Conservation (phyloP, 2,888 invertebrate genomes). For the Acrobasis suavella region DNA sequence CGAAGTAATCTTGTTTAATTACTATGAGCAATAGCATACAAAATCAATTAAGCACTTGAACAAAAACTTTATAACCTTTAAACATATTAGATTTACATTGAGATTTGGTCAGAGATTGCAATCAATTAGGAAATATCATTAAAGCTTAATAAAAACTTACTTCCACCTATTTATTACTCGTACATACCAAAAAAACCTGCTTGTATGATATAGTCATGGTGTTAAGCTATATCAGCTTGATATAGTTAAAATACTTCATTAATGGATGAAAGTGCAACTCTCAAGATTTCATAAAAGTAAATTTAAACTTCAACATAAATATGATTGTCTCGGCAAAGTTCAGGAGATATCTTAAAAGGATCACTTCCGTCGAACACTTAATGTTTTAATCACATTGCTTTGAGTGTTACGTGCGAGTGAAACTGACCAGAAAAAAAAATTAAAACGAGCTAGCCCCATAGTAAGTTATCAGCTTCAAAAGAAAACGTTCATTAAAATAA, state of each 20-base stretch:
- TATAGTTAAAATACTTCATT: neutral
- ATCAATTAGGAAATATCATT: conserved; percentile 6
- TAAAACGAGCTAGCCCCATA: no score
- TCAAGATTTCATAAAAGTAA: neutral
- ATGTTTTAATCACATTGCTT: neutral
- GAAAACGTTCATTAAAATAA: no score
- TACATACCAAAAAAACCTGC: neutral
- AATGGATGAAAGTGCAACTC: neutral
- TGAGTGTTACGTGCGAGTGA: neutral
- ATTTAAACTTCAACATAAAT: neutral
- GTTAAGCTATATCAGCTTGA: neutral
- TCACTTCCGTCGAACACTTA: conserved; percentile 32
- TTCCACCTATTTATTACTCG: no score
- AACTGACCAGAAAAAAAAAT: no score
- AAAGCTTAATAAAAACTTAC: neutral
- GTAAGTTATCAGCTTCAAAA: no score
- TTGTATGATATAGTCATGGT: neutral
- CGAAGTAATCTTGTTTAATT: neutral
- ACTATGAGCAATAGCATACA: conserved; percentile 1
- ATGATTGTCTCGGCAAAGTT: conserved; percentile 25
- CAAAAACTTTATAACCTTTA: neutral
- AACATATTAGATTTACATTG: neutral
- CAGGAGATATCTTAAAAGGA: conserved; percentile 48
- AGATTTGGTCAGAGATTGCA: neutral
- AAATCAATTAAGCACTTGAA: neutral